Evolutionary conservation across 2,888 invertebrate species (phyloP).

Genomic region (Octonoba sinensis): DNA sequence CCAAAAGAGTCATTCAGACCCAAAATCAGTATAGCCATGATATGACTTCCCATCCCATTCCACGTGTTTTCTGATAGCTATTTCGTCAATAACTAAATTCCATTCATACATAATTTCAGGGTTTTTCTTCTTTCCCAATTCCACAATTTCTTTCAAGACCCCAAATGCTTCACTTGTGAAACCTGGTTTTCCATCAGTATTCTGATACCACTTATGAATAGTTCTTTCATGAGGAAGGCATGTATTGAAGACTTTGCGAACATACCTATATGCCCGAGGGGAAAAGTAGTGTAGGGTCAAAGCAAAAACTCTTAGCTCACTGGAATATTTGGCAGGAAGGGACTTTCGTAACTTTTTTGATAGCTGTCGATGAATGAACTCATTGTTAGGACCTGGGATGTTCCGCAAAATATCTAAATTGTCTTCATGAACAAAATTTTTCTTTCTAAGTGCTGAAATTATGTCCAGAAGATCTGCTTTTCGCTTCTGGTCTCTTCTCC

Average conservation of each 20-base stretch:
- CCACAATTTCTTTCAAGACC: background rate
- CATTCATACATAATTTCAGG: background rate
- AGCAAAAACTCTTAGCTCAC: too few species aligned
- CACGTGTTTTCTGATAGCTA: conserved; percentile 18
- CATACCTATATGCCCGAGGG: background rate
- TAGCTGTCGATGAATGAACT: too few species aligned
- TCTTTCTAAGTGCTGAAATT: too few species aligned
- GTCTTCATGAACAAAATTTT: background rate
- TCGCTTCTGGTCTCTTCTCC: too few species aligned
- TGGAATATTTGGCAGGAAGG: too few species aligned
- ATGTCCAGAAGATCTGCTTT: too few species aligned
- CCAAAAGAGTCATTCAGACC: too few species aligned
- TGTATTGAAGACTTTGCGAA: conserved; percentile 2
- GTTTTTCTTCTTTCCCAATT: background rate
- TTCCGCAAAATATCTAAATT: conserved; percentile 2
- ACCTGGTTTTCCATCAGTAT: conserved; percentile 2
- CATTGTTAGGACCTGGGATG: background rate
- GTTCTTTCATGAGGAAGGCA: conserved; percentile 7
- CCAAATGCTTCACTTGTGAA: conserved; percentile 11
- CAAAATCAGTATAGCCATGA: conserved; percentile 24
- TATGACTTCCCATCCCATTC: conserved; percentile 25
- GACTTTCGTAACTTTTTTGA: too few species aligned
- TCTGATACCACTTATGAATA: background rate
- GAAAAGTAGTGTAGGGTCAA: conserved; percentile 9
- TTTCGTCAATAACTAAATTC: conserved; percentile 25